phyloP scores from a whole-genome alignment of 2,888 invertebrate genomes.

The Mesopsocus fuscifrons region DNA sequence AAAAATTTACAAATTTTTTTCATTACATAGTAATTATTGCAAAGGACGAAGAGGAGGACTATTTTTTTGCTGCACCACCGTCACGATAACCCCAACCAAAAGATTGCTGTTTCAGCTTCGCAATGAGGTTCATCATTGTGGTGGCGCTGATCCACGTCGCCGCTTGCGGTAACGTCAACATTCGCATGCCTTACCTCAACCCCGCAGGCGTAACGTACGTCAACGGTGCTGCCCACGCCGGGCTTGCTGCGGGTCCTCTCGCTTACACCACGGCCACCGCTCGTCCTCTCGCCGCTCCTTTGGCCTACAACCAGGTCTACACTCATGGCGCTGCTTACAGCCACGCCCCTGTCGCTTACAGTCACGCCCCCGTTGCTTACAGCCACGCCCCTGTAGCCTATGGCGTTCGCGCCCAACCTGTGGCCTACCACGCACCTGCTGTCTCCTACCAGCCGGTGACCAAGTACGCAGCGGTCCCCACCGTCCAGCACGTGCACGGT shows the following conservation, averaged over 20 bases:
- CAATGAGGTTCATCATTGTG: too few species aligned
- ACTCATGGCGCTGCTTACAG: slow-evolving; percentile 13
- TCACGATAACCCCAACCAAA: too few species aligned
- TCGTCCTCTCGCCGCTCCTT: slow-evolving; percentile 6
- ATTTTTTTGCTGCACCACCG: too few species aligned
- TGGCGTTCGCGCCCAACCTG: too few species aligned
- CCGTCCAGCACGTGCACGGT: slow-evolving; percentile 22
- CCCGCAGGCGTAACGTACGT: slow-evolving; percentile 34
- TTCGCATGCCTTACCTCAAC: slow-evolving; percentile 29
- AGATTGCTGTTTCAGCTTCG: too few species aligned
- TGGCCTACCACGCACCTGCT: slow-evolving; percentile 13
- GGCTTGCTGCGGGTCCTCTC: slow-evolving; percentile 20
- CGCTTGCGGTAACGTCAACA: slow-evolving; percentile 20
- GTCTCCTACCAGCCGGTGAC: slow-evolving; percentile 18
- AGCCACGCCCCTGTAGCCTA: slow-evolving; percentile 9
- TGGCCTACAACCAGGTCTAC: too few species aligned
- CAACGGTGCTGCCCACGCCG: slow-evolving; percentile 19
- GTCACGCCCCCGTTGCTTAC: slow-evolving; percentile 13
- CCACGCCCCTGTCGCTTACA: slow-evolving; percentile 9
- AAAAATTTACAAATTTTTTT: too few species aligned
- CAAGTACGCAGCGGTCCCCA: slow-evolving; percentile 16
- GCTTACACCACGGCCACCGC: slow-evolving; percentile 16
- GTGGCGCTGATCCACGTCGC: slow-evolving; percentile 5
- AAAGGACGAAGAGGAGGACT: too few species aligned
- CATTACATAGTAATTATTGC: too few species aligned